phyloP scores from a whole-genome alignment of 2,888 invertebrate species.

The Pecten maximus region DNA sequence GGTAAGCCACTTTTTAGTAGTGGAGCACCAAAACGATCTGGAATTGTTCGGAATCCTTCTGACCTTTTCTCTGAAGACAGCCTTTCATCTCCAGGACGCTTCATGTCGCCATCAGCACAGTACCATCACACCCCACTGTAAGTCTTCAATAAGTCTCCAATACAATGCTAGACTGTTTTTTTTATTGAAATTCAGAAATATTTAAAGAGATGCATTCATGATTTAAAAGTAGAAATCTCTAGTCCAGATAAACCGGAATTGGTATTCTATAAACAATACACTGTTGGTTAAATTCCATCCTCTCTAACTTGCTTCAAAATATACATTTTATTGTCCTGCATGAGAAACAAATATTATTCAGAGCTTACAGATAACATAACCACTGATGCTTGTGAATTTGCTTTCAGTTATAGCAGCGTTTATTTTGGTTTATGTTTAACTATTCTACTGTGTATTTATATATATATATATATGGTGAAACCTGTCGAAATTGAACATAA shows the following conservation, averaged over 20 bases:
- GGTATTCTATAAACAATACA: too few species aligned
- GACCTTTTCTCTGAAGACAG: constrained; percentile 49
- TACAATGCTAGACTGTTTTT: background rate
- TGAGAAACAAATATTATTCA: background rate
- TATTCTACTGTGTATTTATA: constrained; percentile 2
- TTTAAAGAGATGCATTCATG: background rate
- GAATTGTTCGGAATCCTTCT: constrained; percentile 43
- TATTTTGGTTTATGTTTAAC: background rate
- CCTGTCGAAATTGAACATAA: background rate
- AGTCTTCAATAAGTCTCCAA: constrained; percentile 43
- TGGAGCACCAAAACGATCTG: constrained; percentile 44
- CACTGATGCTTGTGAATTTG: background rate
- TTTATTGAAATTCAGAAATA: background rate
- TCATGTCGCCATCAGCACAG: constrained; percentile 40
- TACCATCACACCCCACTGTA: constrained; percentile 55
- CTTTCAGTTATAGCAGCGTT: background rate
- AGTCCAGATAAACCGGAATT: too few species aligned
- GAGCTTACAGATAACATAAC: background rate
- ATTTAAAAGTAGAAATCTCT: background rate
- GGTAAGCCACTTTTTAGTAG: constrained; percentile 48
- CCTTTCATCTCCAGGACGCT: constrained; percentile 36
- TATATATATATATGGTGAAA: background rate
- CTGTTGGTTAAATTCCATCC: too few species aligned
- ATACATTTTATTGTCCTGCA: background rate
- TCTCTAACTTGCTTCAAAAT: background rate